Evolutionary conservation across 2,113 vertebrate species (phyloP), one percentile per base, ranked within the genome.

Genomic region (Grammomys surdaster): DNA sequence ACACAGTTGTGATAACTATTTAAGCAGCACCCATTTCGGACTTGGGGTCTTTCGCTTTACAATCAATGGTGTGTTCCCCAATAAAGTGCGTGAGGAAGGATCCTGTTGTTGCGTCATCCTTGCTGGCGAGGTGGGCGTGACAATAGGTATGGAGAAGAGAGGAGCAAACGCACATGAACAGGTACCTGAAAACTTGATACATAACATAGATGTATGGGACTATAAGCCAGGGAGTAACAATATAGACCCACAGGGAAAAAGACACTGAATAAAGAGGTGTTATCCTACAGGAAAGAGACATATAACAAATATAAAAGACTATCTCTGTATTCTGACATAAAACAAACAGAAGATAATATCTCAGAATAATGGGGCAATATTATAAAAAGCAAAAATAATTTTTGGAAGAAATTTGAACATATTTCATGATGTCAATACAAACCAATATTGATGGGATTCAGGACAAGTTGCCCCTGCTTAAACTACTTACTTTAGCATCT

Each of bases 391-490:
- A 48, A 58, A 92, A 16, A 56, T 19, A 31, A 89, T 0, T 69
- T 89, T 69, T 65, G 12, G 46, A 75, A 56, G 46, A 85, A 81
- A 67, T 70, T 43, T 60, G 33, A 16, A 17, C 10, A 1, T 31
- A 77, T 19, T 51, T 60, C 28, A 51, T 69, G 69, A 84, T 58
- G 48, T 75, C 17, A n/a, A 2, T 58, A 48, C 56, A n/a, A 92
- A 75, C 3, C 54, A 48, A 48, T 12, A 60, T 69, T 81, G 20
- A 28, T 16, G 3, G n/a, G 14, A 56, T 73, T 92, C 67, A 88
- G 1, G 28, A 88, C 12, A 91, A 40, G 3, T 3, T 28, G 4
- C 26, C 0, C 0, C 2, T 6, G 13, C 6, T 16, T 69, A 67
- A n/a, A 22, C 48, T 2, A 63, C 28, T 19, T 26, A 40, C 40